Evolutionary conservation across 2,113 vertebrate genomes (phyloP), one percentile per base, ranked within the genome.

Genomic region (Todiramphus chloris): DNA sequence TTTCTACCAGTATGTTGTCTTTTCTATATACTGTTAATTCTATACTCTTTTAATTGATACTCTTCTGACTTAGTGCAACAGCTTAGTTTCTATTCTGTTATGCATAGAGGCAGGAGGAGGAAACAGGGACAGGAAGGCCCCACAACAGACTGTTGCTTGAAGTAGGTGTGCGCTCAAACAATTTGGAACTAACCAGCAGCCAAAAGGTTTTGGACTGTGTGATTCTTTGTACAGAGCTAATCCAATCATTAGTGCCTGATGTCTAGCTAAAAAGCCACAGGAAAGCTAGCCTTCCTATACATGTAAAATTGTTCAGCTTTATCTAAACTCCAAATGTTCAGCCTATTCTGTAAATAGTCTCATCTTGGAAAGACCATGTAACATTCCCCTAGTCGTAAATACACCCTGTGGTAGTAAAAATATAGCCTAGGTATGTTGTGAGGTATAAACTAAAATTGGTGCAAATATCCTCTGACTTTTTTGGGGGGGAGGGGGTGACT

Each of bases 171-270:
- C 48, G 68, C 69, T 90, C 20, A 7, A 91, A 75, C 72, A 66
- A 87, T 92, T 92, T 91, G 94, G 93, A 96, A 93, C 88, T 94
- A 96, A 96, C 85, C 93, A 95, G 96, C 93, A 96, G 97, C 93
- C 88, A 62, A 11, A 93, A 90, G 89, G 89, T 94, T 96, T 96
- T 75, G 91, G 90, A 83, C 70, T 70, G 95, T 94, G 91, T 95
- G 94, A 96, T 92, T 95, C 95, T 96, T 96, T 97, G 96, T 97
- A 97, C 96, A 97, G 96, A 97, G 96, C 93, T 97, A 97, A 97
- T 97, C 94, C 18, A 95, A 94, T 97, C 97, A 97, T 97, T 97
- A 97, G 97, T 97, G 97, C 97, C 97, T 97, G 97, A 97, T 93
- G 96, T 96, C 97, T 97, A 97, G 96, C 93, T 96, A 81, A 94